These are phyloP conservation scores for Zophobas atratus DNA, from an alignment of 1,140 invertebrate genomes.

Conservation along the genomic window DNA sequence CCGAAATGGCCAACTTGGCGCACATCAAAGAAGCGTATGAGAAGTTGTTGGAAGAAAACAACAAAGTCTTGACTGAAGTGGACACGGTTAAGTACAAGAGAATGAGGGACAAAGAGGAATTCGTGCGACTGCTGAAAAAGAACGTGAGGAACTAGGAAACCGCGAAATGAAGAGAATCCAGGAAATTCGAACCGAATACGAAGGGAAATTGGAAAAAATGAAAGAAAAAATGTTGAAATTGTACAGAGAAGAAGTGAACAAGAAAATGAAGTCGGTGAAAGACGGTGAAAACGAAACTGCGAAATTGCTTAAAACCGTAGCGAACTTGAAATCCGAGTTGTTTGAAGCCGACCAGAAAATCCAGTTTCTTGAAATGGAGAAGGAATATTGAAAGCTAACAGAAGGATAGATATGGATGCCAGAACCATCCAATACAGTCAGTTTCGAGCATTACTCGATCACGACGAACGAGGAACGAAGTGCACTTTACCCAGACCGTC, in stretches of 20 bases:
- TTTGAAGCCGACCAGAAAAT: slow-evolving; percentile 58
- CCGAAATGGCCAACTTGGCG: slow-evolving; percentile 53
- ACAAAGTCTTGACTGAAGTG: slow-evolving; percentile 61
- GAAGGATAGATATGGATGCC: slow-evolving; percentile 26
- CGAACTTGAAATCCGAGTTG: slow-evolving; percentile 52
- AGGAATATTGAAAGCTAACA: slow-evolving; percentile 51
- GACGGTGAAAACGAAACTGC: slow-evolving; percentile 52
- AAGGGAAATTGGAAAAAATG: slow-evolving; percentile 78
- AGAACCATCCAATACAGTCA: not conserved
- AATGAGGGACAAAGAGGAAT: slow-evolving; percentile 63
- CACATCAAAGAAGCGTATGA: slow-evolving; percentile 65
- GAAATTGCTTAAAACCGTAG: slow-evolving; percentile 53
- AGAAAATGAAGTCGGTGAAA: slow-evolving; percentile 67
- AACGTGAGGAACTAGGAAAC: slow-evolving; percentile 53
- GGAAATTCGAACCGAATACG: slow-evolving; percentile 75
- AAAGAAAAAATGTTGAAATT: slow-evolving; percentile 75
- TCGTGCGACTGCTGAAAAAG: slow-evolving; percentile 60
- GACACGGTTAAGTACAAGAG: slow-evolving; percentile 65
- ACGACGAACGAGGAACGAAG: slow-evolving; percentile 15
- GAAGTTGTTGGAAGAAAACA: slow-evolving; percentile 65
- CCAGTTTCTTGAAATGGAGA: slow-evolving; percentile 53
- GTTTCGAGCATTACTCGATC: slow-evolving; percentile 1
- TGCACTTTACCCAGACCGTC: slow-evolving; percentile 32
- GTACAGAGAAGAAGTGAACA: slow-evolving; percentile 69
- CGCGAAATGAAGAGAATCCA: slow-evolving; percentile 59